A percentile compares a stretch with the other conserved stretches of the same genome.
phyloP scores from a whole-genome alignment of 2,113 vertebrate species.

The Takifugu flavidus region DNA sequence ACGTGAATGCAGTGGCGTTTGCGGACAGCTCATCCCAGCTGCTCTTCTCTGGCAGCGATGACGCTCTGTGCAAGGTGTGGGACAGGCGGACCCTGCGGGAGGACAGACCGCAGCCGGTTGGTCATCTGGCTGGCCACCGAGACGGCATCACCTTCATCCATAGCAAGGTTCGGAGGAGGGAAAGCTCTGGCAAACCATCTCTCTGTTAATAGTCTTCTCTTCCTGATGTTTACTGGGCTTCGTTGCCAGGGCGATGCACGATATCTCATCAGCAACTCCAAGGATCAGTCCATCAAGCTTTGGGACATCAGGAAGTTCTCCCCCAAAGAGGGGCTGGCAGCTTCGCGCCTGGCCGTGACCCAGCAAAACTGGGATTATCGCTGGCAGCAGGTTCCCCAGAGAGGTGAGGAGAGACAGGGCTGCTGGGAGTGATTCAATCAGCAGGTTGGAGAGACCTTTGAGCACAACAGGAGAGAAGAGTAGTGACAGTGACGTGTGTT shows the following conservation, averaged over 20 bases:
- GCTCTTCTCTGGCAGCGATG: constrained; percentile 89
- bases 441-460: not conserved
- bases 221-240: not conserved
- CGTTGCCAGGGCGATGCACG: constrained; percentile 83
- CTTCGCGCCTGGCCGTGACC: constrained; percentile 86
- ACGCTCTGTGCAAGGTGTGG: constrained; percentile 91
- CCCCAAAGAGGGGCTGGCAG: constrained; percentile 84
- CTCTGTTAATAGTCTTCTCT: not conserved
- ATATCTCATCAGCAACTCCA: constrained; percentile 93
- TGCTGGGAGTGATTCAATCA: not conserved
- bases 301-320: constrained; percentile 91
- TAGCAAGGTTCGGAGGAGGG: constrained; percentile 79
- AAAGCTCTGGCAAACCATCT: no score
- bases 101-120: constrained; percentile 86
- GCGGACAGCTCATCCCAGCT: constrained; percentile 89
- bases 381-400: constrained; percentile 91
- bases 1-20: constrained; percentile 89
- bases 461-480: not conserved
- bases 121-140: constrained; percentile 86
- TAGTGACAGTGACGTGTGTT: not conserved
- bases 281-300: constrained; percentile 93
- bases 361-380: constrained; percentile 94
- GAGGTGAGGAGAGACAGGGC: constrained; percentile 70
- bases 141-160: constrained; percentile 93
- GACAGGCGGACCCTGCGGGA: constrained; percentile 88